Conservation (phyloP, 1,140 invertebrate species). For the Aphaenogaster rudis region DNA sequence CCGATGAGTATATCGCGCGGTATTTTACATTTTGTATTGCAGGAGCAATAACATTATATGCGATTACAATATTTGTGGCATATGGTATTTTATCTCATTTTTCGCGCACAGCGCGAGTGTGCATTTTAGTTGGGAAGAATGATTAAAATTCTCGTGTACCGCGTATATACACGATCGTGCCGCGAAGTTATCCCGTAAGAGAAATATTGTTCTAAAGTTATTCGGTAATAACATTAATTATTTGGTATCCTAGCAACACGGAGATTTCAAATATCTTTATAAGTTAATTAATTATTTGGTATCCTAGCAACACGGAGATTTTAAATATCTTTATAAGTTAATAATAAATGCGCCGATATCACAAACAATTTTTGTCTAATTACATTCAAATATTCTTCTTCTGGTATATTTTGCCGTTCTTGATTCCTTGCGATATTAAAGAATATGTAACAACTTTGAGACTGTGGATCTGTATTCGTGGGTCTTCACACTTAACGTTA, state of each 20-base stretch:
- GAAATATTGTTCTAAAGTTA: constrained; percentile 45
- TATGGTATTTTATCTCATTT: constrained; percentile 28
- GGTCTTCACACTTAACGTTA: not conserved
- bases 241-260: not conserved
- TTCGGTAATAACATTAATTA: constrained; percentile 34
- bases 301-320: not conserved
- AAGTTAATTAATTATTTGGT: constrained; percentile 49
- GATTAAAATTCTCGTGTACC: constrained; percentile 27
- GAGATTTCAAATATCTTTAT: constrained; percentile 25
- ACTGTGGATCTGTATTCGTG: not conserved
- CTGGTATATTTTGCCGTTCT: not conserved
- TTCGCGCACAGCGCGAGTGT: not conserved
- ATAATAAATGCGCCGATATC: not conserved
- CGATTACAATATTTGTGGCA: constrained; percentile 15
- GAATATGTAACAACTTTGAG: not conserved
- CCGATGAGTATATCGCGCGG: not conserved
- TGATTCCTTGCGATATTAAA: not conserved
- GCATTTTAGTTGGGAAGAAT: constrained; percentile 11
- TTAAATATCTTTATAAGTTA: constrained; percentile 7
- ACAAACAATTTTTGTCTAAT: not conserved
- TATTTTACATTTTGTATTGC: constrained; percentile 10
- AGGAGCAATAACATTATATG: not conserved
- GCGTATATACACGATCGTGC: not conserved
- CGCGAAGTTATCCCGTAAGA: constrained; percentile 20
- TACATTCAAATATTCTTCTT: not conserved